These are phyloP conservation scores for Amphimallon solstitiale DNA, from an alignment of 2,888 invertebrate species.

Conservation along the genomic window DNA sequence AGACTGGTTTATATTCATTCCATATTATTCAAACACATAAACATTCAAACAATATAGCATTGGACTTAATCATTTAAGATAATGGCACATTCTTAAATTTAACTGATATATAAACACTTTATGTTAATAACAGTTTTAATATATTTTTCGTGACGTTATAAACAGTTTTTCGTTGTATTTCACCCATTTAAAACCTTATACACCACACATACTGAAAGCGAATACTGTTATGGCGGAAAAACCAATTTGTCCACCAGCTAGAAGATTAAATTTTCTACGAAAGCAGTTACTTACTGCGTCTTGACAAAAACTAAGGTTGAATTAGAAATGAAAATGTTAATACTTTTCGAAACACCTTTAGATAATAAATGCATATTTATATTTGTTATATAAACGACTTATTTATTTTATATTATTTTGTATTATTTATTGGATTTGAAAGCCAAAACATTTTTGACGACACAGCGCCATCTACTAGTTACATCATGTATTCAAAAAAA, in stretches of 20 bases:
- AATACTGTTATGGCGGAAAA: constrained; percentile 24
- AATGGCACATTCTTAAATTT: constrained; percentile 12
- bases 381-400: too few species aligned
- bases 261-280: too few species aligned
- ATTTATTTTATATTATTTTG: too few species aligned
- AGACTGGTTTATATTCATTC: constrained; percentile 17
- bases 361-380: too few species aligned
- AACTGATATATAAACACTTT: not conserved
- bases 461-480: too few species aligned
- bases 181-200: constrained; percentile 10
- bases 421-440: not conserved
- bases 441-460: too few species aligned
- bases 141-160: not conserved
- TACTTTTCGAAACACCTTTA: too few species aligned
- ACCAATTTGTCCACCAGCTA: not conserved
- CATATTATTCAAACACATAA: constrained; percentile 28
- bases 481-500: too few species aligned
- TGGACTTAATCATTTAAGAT: not conserved
- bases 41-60: constrained; percentile 21
- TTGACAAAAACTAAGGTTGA: too few species aligned
- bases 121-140: constrained; percentile 1
- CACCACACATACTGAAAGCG: constrained; percentile 10
- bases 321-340: too few species aligned
- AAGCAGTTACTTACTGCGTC: too few species aligned
- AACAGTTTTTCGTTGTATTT: constrained; percentile 1